Conservation (phyloP, 1,140 invertebrate genomes). For the Oedothorax gibbosus region DNA sequence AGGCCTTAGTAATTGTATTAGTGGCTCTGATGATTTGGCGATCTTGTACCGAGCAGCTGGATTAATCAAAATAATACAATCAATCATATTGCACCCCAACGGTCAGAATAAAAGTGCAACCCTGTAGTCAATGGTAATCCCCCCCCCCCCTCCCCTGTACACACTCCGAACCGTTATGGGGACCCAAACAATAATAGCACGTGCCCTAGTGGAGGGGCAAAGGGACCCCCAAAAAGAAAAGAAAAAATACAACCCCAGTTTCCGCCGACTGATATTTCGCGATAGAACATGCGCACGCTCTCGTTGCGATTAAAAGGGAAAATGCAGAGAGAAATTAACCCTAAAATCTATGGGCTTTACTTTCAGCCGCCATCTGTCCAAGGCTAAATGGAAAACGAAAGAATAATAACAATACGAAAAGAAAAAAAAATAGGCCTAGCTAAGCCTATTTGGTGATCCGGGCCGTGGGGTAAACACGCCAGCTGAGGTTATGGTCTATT, state of each 20-base stretch:
- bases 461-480: not conserved
- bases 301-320: constrained; percentile 11
- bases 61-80: constrained; percentile 38
- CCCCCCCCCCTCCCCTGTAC: not conserved
- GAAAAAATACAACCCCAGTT: not conserved
- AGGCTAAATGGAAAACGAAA: constrained; percentile 13
- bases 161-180: constrained; percentile 20
- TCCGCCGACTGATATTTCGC: constrained; percentile 21
- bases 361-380: constrained; percentile 42
- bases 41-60: constrained; percentile 29
- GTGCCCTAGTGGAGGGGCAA: constrained; percentile 19
- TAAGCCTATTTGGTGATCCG: constrained; percentile 15
- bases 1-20: no score
- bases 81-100: constrained; percentile 53
- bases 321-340: constrained; percentile 35
- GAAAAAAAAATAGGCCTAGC: no score
- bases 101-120: constrained; percentile 45
- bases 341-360: constrained; percentile 22
- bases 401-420: not conserved
- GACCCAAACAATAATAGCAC: constrained; percentile 50
- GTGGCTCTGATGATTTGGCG: constrained; percentile 22
- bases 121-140: constrained; percentile 48
- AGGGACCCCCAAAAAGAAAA: constrained; percentile 19
- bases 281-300: constrained; percentile 33
- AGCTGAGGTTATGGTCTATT: constrained; percentile 30